Conservation (phyloP, 2,113 vertebrate genomes). For the Isichthys henryi region DNA sequence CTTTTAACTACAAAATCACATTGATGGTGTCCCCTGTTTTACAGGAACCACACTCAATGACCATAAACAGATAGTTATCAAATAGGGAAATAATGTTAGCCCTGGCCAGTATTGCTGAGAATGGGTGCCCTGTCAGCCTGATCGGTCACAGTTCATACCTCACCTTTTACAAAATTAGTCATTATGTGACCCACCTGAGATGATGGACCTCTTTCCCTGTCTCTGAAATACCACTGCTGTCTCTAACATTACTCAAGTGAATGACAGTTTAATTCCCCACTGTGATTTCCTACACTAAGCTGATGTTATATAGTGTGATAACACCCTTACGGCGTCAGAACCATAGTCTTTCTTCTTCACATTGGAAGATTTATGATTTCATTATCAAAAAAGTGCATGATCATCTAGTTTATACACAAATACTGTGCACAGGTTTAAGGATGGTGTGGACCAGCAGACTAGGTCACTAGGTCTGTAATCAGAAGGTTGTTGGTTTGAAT, state of each 20-base stretch:
- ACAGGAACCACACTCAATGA: not conserved
- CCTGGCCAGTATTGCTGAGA: slow-evolving; percentile 29
- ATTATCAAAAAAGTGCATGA: not conserved
- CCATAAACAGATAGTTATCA: not conserved
- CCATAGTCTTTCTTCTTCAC: slow-evolving; percentile 34
- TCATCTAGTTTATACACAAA: not conserved
- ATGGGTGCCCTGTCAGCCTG: slow-evolving; percentile 28
- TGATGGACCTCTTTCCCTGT: slow-evolving; percentile 46
- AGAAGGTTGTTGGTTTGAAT: not conserved
- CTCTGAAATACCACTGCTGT: slow-evolving; percentile 52
- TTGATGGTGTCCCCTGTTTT: not conserved
- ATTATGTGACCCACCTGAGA: slow-evolving; percentile 46
- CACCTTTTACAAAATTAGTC: slow-evolving; percentile 51
- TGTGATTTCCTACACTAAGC: slow-evolving; percentile 28
- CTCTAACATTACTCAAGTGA: slow-evolving; percentile 53
- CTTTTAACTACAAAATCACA: not conserved
- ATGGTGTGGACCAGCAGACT: not conserved
- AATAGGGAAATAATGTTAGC: slow-evolving; percentile 24
- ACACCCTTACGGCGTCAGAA: not conserved
- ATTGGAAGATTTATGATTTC: not conserved
- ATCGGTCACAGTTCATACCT: slow-evolving; percentile 34
- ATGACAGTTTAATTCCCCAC: slow-evolving; percentile 49
- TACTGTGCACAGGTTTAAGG: not conserved
- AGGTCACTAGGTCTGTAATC: not conserved
- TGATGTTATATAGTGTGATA: slow-evolving; percentile 43